Conservation (phyloP, 2,797 vertebrate genomes). For the Xenopus petersii region DNA sequence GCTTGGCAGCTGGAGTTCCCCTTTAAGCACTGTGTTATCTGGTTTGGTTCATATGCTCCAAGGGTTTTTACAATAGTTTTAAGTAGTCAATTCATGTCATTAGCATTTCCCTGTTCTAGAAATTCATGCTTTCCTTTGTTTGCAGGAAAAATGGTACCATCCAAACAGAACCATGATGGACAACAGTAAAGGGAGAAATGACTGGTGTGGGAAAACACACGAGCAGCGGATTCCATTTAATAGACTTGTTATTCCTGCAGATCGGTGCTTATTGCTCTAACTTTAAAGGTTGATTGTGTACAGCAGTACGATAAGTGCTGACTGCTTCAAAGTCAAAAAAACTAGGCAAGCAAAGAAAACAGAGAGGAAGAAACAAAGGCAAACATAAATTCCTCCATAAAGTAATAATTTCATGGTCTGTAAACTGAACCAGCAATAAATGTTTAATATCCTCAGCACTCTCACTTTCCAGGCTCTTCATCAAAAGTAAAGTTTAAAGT, state of each 20-base stretch:
- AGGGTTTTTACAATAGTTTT: too few species aligned
- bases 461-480: conserved; percentile 36
- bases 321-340: background rate
- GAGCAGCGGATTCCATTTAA: too few species aligned
- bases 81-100: too few species aligned
- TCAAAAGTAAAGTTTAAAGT: conserved; percentile 37
- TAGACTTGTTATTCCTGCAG: background rate
- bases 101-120: too few species aligned
- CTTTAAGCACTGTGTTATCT: too few species aligned
- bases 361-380: conserved; percentile 26
- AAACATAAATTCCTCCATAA: conserved; percentile 39
- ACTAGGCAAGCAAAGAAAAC: conserved; percentile 13
- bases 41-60: too few species aligned
- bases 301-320: background rate
- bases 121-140: too few species aligned
- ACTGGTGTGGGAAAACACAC: too few species aligned
- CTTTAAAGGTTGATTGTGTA: conserved; percentile 3
- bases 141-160: too few species aligned
- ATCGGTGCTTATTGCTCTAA: conserved; percentile 1
- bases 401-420: conserved; percentile 46
- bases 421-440: conserved; percentile 45
- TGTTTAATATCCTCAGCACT: conserved; percentile 36
- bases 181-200: too few species aligned
- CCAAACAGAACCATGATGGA: too few species aligned
- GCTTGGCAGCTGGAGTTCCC: too few species aligned